These are phyloP conservation scores for Ophion costatus DNA, from an alignment of 2,888 invertebrate species.

Conservation along the genomic window DNA sequence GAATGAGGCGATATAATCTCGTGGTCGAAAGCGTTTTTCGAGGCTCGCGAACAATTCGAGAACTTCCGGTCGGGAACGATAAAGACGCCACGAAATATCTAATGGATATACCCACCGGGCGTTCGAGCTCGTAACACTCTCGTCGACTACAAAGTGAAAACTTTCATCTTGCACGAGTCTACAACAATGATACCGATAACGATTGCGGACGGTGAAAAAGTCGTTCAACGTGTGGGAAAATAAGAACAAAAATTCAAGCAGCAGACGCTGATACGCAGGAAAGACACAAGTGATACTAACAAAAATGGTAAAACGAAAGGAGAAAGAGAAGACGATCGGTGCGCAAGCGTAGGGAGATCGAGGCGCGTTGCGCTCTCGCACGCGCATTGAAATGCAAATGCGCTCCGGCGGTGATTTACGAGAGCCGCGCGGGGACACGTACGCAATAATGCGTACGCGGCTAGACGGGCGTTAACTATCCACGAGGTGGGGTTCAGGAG, in stretches of 20 bases:
- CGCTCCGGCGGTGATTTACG: conserved; percentile 74
- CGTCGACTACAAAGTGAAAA: conserved; percentile 12
- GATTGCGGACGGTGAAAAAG: conserved; percentile 25
- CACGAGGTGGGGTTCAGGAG: conserved; percentile 46
- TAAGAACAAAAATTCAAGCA: conserved; percentile 5
- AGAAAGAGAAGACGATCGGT: conserved; percentile 52
- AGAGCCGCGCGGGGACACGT: conserved; percentile 70
- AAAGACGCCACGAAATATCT: conserved; percentile 42
- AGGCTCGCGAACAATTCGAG: conserved; percentile 41
- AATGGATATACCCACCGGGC: neutral
- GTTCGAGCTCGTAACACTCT: conserved; percentile 24
- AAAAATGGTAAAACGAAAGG: conserved; percentile 16
- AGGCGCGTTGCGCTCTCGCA: conserved; percentile 51
- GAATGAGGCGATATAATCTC: conserved; percentile 25
- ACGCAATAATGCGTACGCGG: conserved; percentile 41
- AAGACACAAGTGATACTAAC: neutral
- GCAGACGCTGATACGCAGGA: neutral
- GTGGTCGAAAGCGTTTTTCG: conserved; percentile 28
- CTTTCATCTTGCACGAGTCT: neutral
- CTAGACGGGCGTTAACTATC: conserved; percentile 35
- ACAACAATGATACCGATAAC: conserved; percentile 7
- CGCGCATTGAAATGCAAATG: conserved; percentile 77
- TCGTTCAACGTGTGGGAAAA: conserved; percentile 4
- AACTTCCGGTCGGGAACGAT: conserved; percentile 60
- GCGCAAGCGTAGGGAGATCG: conserved; percentile 53